A percentile compares a stretch with the other conserved stretches of the same genome.
Conservation (phyloP, 2,888 invertebrate species). For the Embidobia sp. region DNA sequence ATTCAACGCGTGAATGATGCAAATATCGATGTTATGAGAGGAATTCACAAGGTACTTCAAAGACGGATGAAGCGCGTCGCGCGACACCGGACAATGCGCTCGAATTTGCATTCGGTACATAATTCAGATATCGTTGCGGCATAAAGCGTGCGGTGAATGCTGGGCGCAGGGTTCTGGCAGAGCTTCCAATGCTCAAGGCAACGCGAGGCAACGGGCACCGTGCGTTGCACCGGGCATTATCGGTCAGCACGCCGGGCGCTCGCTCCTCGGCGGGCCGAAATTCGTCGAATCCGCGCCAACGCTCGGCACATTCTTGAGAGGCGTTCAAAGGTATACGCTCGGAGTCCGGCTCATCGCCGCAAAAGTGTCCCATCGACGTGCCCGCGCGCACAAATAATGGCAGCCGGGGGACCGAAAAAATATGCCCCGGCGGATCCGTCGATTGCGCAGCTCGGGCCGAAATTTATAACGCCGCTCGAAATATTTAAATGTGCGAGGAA, state of each 20-base stretch:
- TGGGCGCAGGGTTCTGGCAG: neutral
- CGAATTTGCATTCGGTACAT: slow-evolving; percentile 79
- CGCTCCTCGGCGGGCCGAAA: neutral
- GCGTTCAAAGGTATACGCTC: too few relatives aligned
- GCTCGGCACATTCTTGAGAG: slow-evolving; percentile 11
- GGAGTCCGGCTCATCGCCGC: too few relatives aligned
- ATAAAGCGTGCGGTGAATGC: slow-evolving; percentile 67
- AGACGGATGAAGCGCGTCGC: slow-evolving; percentile 74
- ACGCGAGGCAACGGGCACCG: too few relatives aligned
- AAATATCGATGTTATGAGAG: slow-evolving; percentile 74
- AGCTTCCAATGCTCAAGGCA: too few relatives aligned
- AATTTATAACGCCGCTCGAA: too few relatives aligned
- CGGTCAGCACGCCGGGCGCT: slow-evolving; percentile 7
- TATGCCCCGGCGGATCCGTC: too few relatives aligned
- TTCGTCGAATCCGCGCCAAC: neutral
- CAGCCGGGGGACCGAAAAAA: too few relatives aligned
- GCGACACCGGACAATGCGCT: slow-evolving; percentile 74
- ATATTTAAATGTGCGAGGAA: too few relatives aligned
- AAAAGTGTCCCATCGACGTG: too few relatives aligned
- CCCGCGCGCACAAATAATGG: too few relatives aligned
- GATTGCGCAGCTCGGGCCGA: too few relatives aligned
- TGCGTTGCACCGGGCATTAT: neutral
- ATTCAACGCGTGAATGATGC: slow-evolving; percentile 75
- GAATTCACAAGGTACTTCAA: slow-evolving; percentile 75
- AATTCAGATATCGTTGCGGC: slow-evolving; percentile 75